Evolutionary conservation across 2,888 invertebrate genomes (phyloP), one percentile per base, ranked within the genome.

Genomic region (Proisotoma minuta): DNA sequence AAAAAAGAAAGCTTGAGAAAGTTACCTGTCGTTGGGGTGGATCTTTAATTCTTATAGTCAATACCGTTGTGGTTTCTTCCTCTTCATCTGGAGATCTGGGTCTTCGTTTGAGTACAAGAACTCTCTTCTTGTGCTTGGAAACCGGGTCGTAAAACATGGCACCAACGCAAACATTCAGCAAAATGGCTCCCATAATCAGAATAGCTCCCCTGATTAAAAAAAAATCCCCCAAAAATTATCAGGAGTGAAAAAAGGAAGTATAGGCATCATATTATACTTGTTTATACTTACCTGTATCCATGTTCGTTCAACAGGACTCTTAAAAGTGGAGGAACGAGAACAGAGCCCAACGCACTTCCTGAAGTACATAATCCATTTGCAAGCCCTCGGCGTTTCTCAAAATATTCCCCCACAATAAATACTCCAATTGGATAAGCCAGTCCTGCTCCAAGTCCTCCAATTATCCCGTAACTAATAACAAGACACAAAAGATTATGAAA

Each of bases 341-440:
- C 91, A 48, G 89, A 89, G 15, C 91, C 91, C 10, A 91, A 82
- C 0, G 91, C 90, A 73, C 89, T 89, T 18, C 91, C 91, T 0
- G 91, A 91, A 80, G 91, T 91, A 74, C 91, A 91, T 23, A 91
- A 84, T 0, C 91, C 91, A 78, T 91, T 91, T 48, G 91, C 91
- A 15, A 91, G 81, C 0, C 91, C 91, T 49, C 91, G 81, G 10
- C 86, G 79, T 51, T 85, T 83, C 47, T 88, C 85, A 78, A 91
- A 91, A 79, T 91, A 91, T 63, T 89, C 89, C 56, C 90, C 90
- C 70, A 91, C 91, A 73, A 91, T 91, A 78, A 91, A 91, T 34
- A 92, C 90, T 0, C 91, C 91, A 2, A 91, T 91, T 1, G 91
- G 91, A 79, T 91, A 92, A 8, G 63, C 51, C 20, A 62, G 43